Evolutionary conservation across 2,113 vertebrate species (phyloP), one percentile per base, ranked within the genome.

Genomic region (Cavia aperea): DNA sequence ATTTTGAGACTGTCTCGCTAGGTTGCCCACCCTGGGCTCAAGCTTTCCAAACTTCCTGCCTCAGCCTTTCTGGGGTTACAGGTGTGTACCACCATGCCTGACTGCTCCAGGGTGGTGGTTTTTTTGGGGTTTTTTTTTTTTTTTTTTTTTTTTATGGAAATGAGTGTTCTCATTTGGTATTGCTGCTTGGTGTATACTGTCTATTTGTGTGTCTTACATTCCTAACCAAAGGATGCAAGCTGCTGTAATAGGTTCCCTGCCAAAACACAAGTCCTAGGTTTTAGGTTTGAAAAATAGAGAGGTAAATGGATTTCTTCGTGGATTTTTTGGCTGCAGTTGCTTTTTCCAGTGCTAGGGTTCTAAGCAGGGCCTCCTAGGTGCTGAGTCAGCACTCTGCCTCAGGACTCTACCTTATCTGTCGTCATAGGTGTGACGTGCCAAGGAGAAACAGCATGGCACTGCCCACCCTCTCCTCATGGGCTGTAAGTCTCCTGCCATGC

Each of bases 191-290:
- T 10, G 13, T 23, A 7, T n/a, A 15, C 2, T 15, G 0, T 56
- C 0, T 26, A n/a, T 8, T 72, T 58, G 51, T 33, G 0, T 0
- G 23, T 49, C 46, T 14, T 5, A 2, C 65, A 3, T 31, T 81
- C n/a, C 21, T 54, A 23, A 0, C 23, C 1, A 2, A 24, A 46
- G 63, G 14, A 68, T 10, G 14, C 8, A 51, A 65, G 21, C 36
- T 60, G 12, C n/a, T 56, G 16, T 14, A 19, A 18, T 18, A 18
- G 88, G 46, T 66, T 84, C 15, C 0, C 46, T 56, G 78, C 77
- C 63, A 16, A 15, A 88, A 54, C 26, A n/a, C 2, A 66, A 83
- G 77, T 78, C 78, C 23, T 7, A 3, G 15, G n/a, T 11, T 77
- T 92, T 10, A 3, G 15, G n/a, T 11, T 77, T 92, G 23, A 62